Conservation (phyloP, 2,888 invertebrate genomes). For the Lysandra coridon region DNA sequence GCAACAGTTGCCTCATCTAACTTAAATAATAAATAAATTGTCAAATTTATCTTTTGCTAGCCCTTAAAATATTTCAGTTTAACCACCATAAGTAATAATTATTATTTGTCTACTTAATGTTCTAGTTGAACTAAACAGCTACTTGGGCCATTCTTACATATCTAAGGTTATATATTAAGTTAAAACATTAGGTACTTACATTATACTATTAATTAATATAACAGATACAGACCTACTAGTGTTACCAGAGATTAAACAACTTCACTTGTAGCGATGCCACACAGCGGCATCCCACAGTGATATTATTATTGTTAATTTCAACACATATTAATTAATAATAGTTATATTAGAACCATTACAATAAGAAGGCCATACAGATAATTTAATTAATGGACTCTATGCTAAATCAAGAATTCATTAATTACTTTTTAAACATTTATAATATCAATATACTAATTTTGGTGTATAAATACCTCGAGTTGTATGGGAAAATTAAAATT, state of each 20-base stretch:
- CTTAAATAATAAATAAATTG: background rate
- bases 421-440: slow-evolving; percentile 36
- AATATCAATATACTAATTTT: slow-evolving; percentile 41
- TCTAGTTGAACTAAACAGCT: slow-evolving; percentile 2
- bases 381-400: slow-evolving; percentile 41
- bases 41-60: background rate
- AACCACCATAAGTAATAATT: background rate
- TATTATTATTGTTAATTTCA: slow-evolving; percentile 31
- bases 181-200: background rate
- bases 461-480: slow-evolving; percentile 41
- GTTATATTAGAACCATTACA: slow-evolving; percentile 32
- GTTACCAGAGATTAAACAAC: slow-evolving; percentile 36
- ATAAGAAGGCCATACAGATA: slow-evolving; percentile 39
- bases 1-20: background rate
- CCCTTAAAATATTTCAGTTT: background rate
- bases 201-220: slow-evolving; percentile 6
- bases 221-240: slow-evolving; percentile 20
- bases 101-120: slow-evolving; percentile 19
- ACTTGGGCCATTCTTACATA: slow-evolving; percentile 4
- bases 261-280: slow-evolving; percentile 22
- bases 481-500: slow-evolving; percentile 26
- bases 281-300: slow-evolving; percentile 11
- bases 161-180: background rate
- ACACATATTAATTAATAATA: slow-evolving; percentile 39
- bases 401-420: slow-evolving; percentile 35